Evolutionary conservation across 1,140 invertebrate genomes (phyloP), one percentile per base, ranked within the genome.

Genomic region (Sycobia sp.): DNA sequence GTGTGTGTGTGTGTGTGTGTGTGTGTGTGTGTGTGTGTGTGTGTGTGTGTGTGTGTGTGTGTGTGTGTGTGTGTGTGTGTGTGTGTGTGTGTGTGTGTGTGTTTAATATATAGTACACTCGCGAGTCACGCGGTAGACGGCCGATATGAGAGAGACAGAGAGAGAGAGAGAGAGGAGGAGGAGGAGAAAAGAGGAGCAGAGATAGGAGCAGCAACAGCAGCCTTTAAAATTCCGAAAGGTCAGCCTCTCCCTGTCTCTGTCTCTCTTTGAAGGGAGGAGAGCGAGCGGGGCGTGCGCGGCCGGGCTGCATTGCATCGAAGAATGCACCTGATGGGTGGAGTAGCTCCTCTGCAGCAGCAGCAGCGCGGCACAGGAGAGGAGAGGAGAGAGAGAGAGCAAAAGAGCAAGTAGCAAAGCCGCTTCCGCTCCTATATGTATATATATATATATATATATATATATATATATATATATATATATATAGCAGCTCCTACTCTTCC

Each of bases 181-280:
- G 32, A 13, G 18, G 16, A 10, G 27, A n/a, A 9, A n/a, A 25
- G 46, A 47, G 22, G 13, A 41, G 20, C 13, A 11, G 29, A 7
- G 11, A n/a, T n/a, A n/a, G n/a, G n/a, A n/a, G 18, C 32, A 25
- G 18, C 32, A 18, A 29, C 27, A 11, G 29, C 29, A 54, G 49
- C 49, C 25, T 54, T 62, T 62, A 46, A 62, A 62, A 62, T 62
- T 62, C 59, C 50, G 11, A 61, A 62, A 62, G 59, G 59, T 62
- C 59, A 62, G 50, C 49, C 27, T 44, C 49, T 51, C 57, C 41
- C n/a, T n/a, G n/a, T n/a, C n/a, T n/a, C n/a, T n/a, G n/a, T n/a
- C n/a, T n/a, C 57, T 32, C 43, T 34, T 36, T 32, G n/a, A 38
- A 22, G 47, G n/a, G 49, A 20, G 36, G 36, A 32, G 32, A 39